phyloP scores from a whole-genome alignment of 1,140 invertebrate species.

The Telenomus remus region DNA sequence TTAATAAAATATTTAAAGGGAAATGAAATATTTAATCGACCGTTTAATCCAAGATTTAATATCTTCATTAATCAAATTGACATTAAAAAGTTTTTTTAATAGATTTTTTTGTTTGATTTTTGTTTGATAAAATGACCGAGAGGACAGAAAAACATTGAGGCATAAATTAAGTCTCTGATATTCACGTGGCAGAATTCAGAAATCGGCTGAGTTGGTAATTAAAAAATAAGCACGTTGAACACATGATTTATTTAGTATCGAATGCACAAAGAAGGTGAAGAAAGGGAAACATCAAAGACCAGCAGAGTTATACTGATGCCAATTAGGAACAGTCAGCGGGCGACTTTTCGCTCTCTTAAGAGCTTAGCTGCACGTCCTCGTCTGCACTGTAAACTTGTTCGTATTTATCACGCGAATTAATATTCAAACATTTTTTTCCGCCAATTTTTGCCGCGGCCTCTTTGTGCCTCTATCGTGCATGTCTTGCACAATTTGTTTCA shows the following conservation, averaged over 20 bases:
- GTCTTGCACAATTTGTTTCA: slow-evolving; percentile 56
- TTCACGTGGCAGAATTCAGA: slow-evolving; percentile 3
- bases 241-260: slow-evolving; percentile 62
- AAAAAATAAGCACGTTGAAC: slow-evolving; percentile 62
- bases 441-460: slow-evolving; percentile 9
- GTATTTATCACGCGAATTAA: slow-evolving; percentile 54
- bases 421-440: slow-evolving; percentile 49
- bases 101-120: no score
- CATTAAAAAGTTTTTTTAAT: no score
- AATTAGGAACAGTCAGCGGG: slow-evolving; percentile 61
- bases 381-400: slow-evolving; percentile 49
- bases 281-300: slow-evolving; percentile 62
- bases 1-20: no score
- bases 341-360: slow-evolving; percentile 44
- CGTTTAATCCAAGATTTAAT: no score
- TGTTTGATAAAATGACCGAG: no score
- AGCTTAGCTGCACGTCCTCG: slow-evolving; percentile 32
- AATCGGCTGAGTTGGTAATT: slow-evolving; percentile 34
- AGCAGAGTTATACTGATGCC: slow-evolving; percentile 56
- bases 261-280: slow-evolving; percentile 54
- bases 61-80: no score
- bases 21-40: no score
- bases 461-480: slow-evolving; percentile 15
- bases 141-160: no score
- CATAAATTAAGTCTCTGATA: slow-evolving; percentile 6